These are phyloP conservation scores for Piprites chloris DNA, from an alignment of 2,113 vertebrate species.

Conservation along the genomic window DNA sequence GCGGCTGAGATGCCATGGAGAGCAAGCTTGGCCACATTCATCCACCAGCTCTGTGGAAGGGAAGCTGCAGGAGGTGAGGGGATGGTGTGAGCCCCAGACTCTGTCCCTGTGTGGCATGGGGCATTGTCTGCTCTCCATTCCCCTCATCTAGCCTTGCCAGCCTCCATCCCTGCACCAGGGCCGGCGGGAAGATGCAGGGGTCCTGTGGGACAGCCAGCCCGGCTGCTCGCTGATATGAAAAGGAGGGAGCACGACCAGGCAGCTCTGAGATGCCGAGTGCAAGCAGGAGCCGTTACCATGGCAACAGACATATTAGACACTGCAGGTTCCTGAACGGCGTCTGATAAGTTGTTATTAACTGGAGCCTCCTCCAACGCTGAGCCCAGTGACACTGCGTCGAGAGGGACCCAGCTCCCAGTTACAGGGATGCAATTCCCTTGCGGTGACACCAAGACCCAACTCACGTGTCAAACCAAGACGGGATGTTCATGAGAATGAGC, in stretches of 20 bases:
- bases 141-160: background rate
- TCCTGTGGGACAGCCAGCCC: constrained; percentile 7
- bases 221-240: constrained; percentile 1
- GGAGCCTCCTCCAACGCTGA: constrained; percentile 68
- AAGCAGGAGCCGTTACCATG: constrained; percentile 69
- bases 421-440: constrained; percentile 20
- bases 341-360: constrained; percentile 81
- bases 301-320: constrained; percentile 79
- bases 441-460: background rate
- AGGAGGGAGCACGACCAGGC: constrained; percentile 33
- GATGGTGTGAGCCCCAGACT: accelerated
- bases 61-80: background rate
- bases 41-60: background rate
- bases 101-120: background rate
- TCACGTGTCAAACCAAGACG: background rate
- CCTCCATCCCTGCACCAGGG: accelerated
- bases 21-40: background rate
- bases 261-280: constrained; percentile 67
- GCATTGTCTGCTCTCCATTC: accelerated
- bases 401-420: constrained; percentile 43
- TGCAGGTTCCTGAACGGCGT: constrained; percentile 76
- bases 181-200: background rate
- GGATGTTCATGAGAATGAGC: background rate
- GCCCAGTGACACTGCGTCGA: constrained; percentile 38
- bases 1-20: background rate